phyloP scores from a whole-genome alignment of 2,113 vertebrate genomes.

The Micronycteris hirsuta region DNA sequence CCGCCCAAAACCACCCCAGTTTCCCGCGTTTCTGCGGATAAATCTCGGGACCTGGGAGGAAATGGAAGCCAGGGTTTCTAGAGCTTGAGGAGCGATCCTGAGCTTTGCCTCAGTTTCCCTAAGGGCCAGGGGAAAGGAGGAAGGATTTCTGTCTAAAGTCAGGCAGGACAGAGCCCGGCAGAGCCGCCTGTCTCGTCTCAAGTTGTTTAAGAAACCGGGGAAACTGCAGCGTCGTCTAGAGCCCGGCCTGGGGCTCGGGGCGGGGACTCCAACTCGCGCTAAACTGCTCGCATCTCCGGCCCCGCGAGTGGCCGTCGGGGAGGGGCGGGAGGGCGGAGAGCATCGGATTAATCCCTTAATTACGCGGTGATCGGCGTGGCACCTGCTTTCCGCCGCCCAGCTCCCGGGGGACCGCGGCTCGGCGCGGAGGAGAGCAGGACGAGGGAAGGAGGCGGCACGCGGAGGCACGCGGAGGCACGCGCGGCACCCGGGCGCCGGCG shows the following conservation, averaged over 20 bases:
- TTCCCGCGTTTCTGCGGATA: neutral
- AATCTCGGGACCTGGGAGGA: neutral
- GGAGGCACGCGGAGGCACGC: conserved; percentile 76
- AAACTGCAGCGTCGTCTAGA: neutral
- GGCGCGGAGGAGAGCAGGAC: conserved; percentile 75
- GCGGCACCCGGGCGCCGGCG: conserved; percentile 57
- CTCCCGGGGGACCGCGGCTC: conserved; percentile 73
- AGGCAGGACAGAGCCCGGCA: neutral
- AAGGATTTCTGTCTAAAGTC: neutral
- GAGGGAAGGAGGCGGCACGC: conserved; percentile 77
- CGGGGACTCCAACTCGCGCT: neutral
- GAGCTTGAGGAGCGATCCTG: neutral
- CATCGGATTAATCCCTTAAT: conserved; percentile 93
- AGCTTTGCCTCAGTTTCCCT: neutral
- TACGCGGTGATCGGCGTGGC: conserved; percentile 91
- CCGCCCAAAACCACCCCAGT: neutral
- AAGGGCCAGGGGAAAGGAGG: neutral
- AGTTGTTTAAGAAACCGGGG: neutral
- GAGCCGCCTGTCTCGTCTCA: neutral
- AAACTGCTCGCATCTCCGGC: neutral
- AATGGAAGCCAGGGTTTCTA: neutral
- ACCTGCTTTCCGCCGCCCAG: conserved; percentile 86
- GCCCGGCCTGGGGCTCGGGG: neutral
- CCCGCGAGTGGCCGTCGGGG: neutral
- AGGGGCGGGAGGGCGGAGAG: conserved; percentile 62